These are phyloP conservation scores for Candidula unifasciata DNA, from an alignment of 2,888 invertebrate genomes.

Conservation along the genomic window DNA sequence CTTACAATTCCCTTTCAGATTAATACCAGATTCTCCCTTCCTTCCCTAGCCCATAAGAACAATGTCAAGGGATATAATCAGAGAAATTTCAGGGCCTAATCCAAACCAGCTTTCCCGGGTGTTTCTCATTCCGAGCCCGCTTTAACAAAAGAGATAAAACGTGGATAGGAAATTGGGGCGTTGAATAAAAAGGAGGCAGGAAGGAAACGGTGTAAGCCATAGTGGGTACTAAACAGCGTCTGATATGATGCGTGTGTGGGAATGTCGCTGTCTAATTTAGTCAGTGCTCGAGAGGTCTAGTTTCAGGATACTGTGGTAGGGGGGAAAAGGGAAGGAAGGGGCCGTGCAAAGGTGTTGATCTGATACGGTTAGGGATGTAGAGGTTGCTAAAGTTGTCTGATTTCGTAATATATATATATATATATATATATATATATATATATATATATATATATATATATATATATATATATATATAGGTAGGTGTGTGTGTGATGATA, in stretches of 20 bases:
- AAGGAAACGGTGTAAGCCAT: background rate
- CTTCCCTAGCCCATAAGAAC: too few species aligned
- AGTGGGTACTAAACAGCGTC: background rate
- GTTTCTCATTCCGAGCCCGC: constrained; percentile 11
- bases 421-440: background rate
- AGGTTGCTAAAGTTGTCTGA: background rate
- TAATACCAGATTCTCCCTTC: background rate
- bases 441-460: background rate
- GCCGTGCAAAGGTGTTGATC: background rate
- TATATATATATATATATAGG: too few species aligned
- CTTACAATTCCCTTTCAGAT: background rate
- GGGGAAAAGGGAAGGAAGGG: too few species aligned
- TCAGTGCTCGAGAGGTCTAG: background rate
- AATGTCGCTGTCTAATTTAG: background rate
- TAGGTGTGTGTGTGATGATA: too few species aligned
- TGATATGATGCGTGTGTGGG: background rate
- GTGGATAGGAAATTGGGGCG: constrained; percentile 25
- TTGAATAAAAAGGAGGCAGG: background rate
- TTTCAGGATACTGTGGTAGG: background rate
- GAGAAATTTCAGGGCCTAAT: background rate
- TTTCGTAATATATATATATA: background rate
- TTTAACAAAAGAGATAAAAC: constrained; percentile 5
- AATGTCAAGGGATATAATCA: background rate
- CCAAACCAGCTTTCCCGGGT: constrained; percentile 14
- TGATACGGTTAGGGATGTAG: background rate